Evolutionary conservation across 2,113 vertebrate genomes (phyloP).

Genomic region (Crotalus viridis): DNA sequence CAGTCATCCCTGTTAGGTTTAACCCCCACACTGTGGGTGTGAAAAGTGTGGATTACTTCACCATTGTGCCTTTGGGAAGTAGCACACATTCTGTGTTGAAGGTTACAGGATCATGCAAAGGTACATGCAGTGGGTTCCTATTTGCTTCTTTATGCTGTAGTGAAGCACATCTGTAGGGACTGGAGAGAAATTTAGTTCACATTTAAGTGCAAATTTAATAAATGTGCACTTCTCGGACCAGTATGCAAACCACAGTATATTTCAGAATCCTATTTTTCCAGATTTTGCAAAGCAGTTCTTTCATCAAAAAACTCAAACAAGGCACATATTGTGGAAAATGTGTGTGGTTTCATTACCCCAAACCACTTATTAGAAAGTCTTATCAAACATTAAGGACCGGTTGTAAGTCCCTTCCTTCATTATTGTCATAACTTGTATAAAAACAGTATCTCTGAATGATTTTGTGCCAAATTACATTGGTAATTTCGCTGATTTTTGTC

Average conservation of each 20-base stretch:
- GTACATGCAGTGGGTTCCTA: conserved; percentile 63
- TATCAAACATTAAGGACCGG: neutral
- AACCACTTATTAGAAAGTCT: neutral
- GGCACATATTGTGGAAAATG: neutral
- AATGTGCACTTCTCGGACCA: neutral
- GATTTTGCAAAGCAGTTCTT: neutral
- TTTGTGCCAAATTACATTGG: neutral
- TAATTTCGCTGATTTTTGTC: neutral
- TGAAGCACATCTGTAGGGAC: neutral
- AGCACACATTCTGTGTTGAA: conserved; percentile 76
- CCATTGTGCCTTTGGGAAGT: conserved; percentile 70
- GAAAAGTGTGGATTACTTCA: conserved; percentile 81
- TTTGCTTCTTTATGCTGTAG: neutral
- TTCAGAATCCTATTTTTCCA: neutral
- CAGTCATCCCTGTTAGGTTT: conserved; percentile 71
- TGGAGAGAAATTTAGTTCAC: neutral
- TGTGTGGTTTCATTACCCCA: neutral
- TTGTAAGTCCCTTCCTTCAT: neutral
- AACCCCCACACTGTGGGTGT: conserved; percentile 75
- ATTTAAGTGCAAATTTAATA: neutral
- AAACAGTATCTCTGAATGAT: neutral
- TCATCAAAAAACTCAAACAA: neutral
- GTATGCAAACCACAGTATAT: neutral
- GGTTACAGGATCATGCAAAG: conserved; percentile 80
- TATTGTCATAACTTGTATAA: neutral